These are phyloP conservation scores for Platycercus adscitus DNA, from an alignment of 2,113 vertebrate species.

Conservation along the genomic window DNA sequence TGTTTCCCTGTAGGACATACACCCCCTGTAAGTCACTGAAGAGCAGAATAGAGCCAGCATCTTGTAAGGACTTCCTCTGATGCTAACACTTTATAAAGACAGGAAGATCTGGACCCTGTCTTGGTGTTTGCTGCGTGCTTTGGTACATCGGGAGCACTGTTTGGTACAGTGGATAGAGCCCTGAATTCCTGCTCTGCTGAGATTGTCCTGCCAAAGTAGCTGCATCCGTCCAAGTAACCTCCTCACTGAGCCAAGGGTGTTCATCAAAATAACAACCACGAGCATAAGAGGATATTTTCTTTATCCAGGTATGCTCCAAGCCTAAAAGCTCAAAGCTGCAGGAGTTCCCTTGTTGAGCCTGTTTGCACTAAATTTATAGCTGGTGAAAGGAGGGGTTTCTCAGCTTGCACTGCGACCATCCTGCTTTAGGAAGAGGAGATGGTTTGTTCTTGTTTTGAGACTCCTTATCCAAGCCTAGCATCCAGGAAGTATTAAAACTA, in stretches of 20 bases:
- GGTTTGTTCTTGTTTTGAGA: not conserved
- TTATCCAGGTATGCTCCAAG: not conserved
- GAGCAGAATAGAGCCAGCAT: accelerated
- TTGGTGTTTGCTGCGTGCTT: not conserved
- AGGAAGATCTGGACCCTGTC: not conserved
- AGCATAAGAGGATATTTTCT: not conserved
- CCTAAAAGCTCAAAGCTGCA: not conserved
- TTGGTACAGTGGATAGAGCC: not conserved
- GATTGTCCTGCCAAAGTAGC: not conserved
- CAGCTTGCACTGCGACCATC: not conserved
- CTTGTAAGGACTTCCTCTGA: not conserved
- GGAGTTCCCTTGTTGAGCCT: not conserved
- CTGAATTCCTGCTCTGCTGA: not conserved
- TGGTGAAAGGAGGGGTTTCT: not conserved
- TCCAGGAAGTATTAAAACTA: not conserved
- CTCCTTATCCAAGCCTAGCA: not conserved
- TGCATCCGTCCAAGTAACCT: accelerated
- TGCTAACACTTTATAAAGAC: accelerated
- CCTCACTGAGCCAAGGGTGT: not conserved
- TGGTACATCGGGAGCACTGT: not conserved
- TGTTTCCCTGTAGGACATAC: not conserved
- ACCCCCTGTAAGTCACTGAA: not conserved
- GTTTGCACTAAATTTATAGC: not conserved
- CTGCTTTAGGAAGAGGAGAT: not conserved
- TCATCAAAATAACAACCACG: not conserved